These are phyloP conservation scores for Myopa testacea DNA, from an alignment of 2,888 invertebrate genomes.

Conservation along the genomic window DNA sequence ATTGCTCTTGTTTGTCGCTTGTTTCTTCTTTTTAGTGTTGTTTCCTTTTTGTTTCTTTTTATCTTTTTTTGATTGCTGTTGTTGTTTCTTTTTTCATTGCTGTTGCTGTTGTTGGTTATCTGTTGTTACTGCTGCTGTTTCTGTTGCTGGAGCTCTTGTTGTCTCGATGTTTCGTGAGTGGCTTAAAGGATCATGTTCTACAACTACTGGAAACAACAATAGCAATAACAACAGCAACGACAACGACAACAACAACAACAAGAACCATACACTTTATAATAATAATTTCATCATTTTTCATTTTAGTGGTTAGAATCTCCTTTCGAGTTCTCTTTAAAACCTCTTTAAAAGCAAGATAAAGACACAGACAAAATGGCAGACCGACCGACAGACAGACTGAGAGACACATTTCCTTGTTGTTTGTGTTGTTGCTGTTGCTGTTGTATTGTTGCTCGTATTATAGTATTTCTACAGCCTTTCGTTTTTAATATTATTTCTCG, in stretches of 20 bases:
- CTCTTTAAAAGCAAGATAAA: neutral
- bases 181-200: conserved; percentile 13
- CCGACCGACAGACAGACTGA: neutral
- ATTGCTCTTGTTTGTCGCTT: neutral
- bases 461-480: neutral
- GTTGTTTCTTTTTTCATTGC: conserved; percentile 20
- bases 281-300: conserved; percentile 39
- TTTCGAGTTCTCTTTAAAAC: neutral
- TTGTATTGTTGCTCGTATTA: neutral
- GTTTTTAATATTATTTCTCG: conserved; percentile 40
- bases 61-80: conserved; percentile 27
- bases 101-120: conserved; percentile 17
- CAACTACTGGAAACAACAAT: neutral
- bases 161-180: conserved; percentile 18
- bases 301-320: conserved; percentile 15
- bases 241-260: conserved; percentile 5
- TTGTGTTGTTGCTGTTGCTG: too few species aligned
- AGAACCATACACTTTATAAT: neutral
- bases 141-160: neutral
- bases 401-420: neutral
- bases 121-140: conserved; percentile 23
- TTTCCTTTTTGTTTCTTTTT: neutral
- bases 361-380: neutral
- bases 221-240: neutral
- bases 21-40: neutral